A percentile compares a stretch with the other conserved stretches of the same genome.
phyloP scores from a whole-genome alignment of 2,113 vertebrate genomes.

The Otocyon megalotis region DNA sequence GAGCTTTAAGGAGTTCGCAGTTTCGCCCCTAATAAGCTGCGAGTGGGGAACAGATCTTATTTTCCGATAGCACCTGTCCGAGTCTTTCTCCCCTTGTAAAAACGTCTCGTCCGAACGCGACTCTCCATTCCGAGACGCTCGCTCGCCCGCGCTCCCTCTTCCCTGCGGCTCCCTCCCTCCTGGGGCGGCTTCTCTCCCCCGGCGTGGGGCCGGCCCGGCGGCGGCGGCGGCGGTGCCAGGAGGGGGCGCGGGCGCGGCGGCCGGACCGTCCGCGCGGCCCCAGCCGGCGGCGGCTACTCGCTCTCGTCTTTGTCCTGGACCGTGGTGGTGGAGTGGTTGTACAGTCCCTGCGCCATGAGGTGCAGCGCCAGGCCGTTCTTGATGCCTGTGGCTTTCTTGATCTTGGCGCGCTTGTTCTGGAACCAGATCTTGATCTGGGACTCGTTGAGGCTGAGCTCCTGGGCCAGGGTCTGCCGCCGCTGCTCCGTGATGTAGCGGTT shows the following conservation, averaged over 20 bases:
- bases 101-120: not conserved
- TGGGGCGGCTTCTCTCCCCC: slow-evolving; percentile 60
- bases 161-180: slow-evolving; percentile 64
- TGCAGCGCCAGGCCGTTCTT: slow-evolving; percentile 95
- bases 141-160: not conserved
- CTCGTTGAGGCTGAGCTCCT: slow-evolving; percentile 95
- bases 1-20: slow-evolving; percentile 90
- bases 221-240: slow-evolving; percentile 32
- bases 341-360: slow-evolving; percentile 97
- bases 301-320: slow-evolving; percentile 98
- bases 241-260: slow-evolving; percentile 37
- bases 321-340: slow-evolving; percentile 96
- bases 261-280: slow-evolving; percentile 63
- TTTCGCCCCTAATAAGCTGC: slow-evolving; percentile 92
- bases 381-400: slow-evolving; percentile 94
- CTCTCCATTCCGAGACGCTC: slow-evolving; percentile 32
- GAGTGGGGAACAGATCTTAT: slow-evolving; percentile 93
- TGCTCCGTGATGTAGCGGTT: slow-evolving; percentile 97
- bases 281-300: slow-evolving; percentile 86
- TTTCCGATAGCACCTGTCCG: slow-evolving; percentile 93
- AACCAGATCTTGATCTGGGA: slow-evolving; percentile 99
- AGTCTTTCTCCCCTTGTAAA: slow-evolving; percentile 77
- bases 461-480: slow-evolving; percentile 94
- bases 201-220: not conserved
- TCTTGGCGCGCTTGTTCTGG: slow-evolving; percentile 97